Conservation (phyloP, 92 coral and sea anemone species). For the Phymanthus crucifer region DNA sequence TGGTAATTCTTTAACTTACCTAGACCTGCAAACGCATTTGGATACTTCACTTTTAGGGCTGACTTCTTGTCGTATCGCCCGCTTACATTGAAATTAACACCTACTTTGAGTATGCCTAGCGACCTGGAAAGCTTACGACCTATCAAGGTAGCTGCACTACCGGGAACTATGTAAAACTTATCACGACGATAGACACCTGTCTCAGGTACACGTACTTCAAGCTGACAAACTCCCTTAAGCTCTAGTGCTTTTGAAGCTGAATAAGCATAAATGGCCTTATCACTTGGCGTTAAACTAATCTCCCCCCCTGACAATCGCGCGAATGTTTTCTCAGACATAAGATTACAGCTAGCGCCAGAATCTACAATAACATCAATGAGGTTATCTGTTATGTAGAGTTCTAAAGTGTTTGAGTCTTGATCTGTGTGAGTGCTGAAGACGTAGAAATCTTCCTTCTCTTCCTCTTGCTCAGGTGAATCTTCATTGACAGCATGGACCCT, state of each 20-base stretch:
- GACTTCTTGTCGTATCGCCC: neutral
- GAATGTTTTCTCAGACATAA: too few species aligned
- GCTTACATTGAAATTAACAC: constrained; percentile 10
- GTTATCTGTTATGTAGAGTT: constrained; percentile 48
- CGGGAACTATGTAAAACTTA: neutral
- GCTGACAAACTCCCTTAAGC: constrained; percentile 42
- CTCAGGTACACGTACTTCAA: constrained; percentile 30
- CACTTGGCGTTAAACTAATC: neutral
- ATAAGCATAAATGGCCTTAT: constrained; percentile 37
- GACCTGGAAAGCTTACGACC: constrained; percentile 3
- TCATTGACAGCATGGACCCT: constrained; percentile 11
- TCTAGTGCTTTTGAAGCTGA: constrained; percentile 25
- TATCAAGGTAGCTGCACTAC: neutral
- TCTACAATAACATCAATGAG: constrained; percentile 50
- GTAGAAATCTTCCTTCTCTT: constrained; percentile 16
- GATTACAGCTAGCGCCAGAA: constrained; percentile 70
- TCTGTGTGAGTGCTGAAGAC: constrained; percentile 31
- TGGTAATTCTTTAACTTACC: constrained; percentile 10
- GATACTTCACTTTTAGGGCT: constrained; percentile 5
- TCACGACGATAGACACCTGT: constrained; percentile 6
- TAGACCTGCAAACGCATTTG: constrained; percentile 34
- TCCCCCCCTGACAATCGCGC: constrained; percentile 26
- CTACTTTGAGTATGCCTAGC: constrained; percentile 12
- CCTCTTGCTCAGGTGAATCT: constrained; percentile 12
- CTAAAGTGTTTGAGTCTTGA: constrained; percentile 30